Percentiles rank a stretch among this genome's conserved stretches.
Conservation (phyloP, 2,888 invertebrate genomes). For the Sphaerophoria taeniata region DNA sequence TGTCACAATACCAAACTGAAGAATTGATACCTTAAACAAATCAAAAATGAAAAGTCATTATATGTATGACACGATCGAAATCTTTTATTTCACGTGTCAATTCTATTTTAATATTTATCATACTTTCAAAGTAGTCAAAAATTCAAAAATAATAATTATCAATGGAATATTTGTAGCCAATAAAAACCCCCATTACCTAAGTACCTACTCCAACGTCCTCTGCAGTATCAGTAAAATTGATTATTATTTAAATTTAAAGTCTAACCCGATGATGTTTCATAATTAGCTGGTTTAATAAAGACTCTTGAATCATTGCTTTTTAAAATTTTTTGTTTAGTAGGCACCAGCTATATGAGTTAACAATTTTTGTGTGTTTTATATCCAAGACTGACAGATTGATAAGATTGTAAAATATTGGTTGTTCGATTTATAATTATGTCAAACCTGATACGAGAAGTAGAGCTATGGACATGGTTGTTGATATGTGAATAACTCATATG, state of each 20-base stretch:
- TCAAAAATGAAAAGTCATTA: too few relatives aligned
- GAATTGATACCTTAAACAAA: too few relatives aligned
- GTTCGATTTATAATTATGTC: conserved; percentile 10
- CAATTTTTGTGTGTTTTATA: not conserved
- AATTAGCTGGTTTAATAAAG: not conserved
- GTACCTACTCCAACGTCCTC: too few relatives aligned
- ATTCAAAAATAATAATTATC: too few relatives aligned
- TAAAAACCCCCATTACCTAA: too few relatives aligned
- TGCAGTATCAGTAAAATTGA: not conserved
- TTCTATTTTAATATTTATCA: too few relatives aligned
- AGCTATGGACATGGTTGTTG: not conserved
- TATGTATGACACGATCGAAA: too few relatives aligned
- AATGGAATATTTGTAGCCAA: too few relatives aligned
- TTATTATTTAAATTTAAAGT: conserved; percentile 5
- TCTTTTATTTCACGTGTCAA: too few relatives aligned
- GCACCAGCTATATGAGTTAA: conserved; percentile 8
- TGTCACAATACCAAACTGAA: too few relatives aligned
- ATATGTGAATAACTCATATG: not conserved
- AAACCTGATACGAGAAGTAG: not conserved
- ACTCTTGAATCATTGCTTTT: not conserved
- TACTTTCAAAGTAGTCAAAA: too few relatives aligned
- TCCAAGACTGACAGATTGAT: not conserved
- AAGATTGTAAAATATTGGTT: too few relatives aligned
- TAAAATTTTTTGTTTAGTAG: not conserved
- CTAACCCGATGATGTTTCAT: not conserved